Evolutionary conservation across 1,140 invertebrate genomes (phyloP), one percentile per base, ranked within the genome.

Genomic region (Macrosteles quadrilineatus): DNA sequence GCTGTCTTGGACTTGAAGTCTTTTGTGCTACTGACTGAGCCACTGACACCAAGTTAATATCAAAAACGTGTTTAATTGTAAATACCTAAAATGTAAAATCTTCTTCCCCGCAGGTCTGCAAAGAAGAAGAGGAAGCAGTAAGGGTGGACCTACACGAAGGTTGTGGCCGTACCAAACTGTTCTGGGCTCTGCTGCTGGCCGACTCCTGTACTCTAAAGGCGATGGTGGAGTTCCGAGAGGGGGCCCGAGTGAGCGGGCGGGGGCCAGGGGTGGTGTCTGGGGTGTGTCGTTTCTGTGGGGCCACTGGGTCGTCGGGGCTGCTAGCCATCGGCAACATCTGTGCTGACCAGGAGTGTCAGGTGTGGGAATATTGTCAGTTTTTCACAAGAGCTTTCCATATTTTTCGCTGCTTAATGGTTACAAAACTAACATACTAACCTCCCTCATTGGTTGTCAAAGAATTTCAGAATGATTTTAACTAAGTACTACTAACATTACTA

Each of bases 91-190:
- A n/a, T n/a, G n/a, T n/a, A n/a, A 36, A 36, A 4, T 36, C 32
- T 36, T 4, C 14, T 36, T 36, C 32, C 32, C 32, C 32, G 32
- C 72, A 86, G 81, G 89, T 96, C 0, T 98, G 96, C 79, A 97
- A 97, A 81, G 95, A 98, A 77, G 95, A 98, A 78, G 94, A 97
- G 78, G 94, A 96, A 78, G 93, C 95, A 0, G 93, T 95, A 53
- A 87, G 95, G 63, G 94, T 98, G 0, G 96, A 98, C 80, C 84
- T 98, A 12, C 96, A 98, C 78, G 96, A 98, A 81, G 95, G 96
- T 0, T 98, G 96, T 79, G 96, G 96, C 0, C 85, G 96, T 62
- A 96, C 93, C 0, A 98, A 98, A 78, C 82, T 98, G 1, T 98
- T 97, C 79, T 98, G 96, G 96, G 84, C 98, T 0, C 83, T 98